Evolutionary conservation across 2,113 vertebrate genomes (phyloP).

Genomic region (Caracal caracal): DNA sequence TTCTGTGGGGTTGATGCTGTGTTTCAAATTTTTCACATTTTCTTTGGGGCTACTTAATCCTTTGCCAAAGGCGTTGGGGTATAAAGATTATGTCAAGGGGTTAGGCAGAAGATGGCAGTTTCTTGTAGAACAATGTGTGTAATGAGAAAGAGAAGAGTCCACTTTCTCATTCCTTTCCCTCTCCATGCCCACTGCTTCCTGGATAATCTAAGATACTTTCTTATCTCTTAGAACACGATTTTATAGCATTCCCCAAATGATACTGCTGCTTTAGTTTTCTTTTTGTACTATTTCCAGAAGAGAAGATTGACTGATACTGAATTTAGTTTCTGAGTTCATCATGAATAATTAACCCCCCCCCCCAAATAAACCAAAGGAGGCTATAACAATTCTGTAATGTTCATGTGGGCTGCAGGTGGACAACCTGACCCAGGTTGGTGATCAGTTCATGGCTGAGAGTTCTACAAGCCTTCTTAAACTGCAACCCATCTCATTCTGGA

Average conservation of each 20-base stretch:
- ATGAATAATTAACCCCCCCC: not conserved
- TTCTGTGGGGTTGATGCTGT: not conserved
- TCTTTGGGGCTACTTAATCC: not conserved
- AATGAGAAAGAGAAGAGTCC: not conserved
- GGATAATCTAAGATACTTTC: not conserved
- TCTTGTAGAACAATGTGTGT: not conserved
- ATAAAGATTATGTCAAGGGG: not conserved
- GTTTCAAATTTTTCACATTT: not conserved
- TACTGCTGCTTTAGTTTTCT: not conserved
- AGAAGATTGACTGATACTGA: not conserved
- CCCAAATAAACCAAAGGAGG: not conserved
- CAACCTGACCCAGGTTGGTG: not conserved
- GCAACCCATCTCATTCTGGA: not conserved
- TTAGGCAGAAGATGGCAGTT: not conserved
- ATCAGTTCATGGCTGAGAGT: not conserved
- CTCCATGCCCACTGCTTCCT: not conserved
- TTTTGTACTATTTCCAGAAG: not conserved
- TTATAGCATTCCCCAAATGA: not conserved
- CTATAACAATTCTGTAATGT: not conserved
- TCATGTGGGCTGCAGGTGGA: not conserved
- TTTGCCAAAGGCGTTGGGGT: not conserved
- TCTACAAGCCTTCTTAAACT: not conserved
- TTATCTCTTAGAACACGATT: not conserved
- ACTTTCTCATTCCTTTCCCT: not conserved
- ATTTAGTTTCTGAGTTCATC: not conserved